Evolutionary conservation across 2,797 vertebrate species (phyloP), one percentile per base, ranked within the genome.

Genomic region (Hypotaenidia philippensis): DNA sequence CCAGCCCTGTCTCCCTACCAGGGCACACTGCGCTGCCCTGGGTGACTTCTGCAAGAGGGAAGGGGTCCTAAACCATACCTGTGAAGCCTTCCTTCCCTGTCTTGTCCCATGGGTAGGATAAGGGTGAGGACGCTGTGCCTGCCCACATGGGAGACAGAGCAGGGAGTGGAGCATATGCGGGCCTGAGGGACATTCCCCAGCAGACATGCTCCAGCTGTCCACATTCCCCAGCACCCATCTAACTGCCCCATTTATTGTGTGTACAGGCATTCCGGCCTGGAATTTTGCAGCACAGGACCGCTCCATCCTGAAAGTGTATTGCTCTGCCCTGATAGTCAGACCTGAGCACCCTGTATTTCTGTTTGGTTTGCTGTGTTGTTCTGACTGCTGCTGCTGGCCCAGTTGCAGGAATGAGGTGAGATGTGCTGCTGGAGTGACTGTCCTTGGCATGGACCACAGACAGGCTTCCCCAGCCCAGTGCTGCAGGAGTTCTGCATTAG

Each of bases 371-470:
- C 72, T 1, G 38, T 87, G 82, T 82, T 84, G 59, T 59, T 63
- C 38, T 70, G 66, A 52, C 84, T 60, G 36, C 68, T 75, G 87
- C 87, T 86, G 36, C 55, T 7, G 10, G 44, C 41, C 41, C 0
- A 1, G 64, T 31, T 53, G 55, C 2, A 0, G 32, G 55, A 44
- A 44, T 0, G 0, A 59, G 57, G 34, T 0, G 0, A 80, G 76
- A 57, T 20, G 8, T 83, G 76, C 57, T 18, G 9, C 31, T 8
- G 3, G 75, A 25, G 71, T 12, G 32, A 29, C 71, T 49, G 36
- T 56, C 64, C 64, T 79, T 2, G 3, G 74, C 3, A 2, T 0
- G 0, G 52, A 25, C 70, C 83, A 38, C 60, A 66, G n/a, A 18
- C 27, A n/a, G 80, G 56, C 74, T 76, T 59, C 49, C 40, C 50